Evolutionary conservation across 1,140 invertebrate genomes (phyloP), one percentile per base, ranked within the genome.

Genomic region (Acromyrmex echinatior): DNA sequence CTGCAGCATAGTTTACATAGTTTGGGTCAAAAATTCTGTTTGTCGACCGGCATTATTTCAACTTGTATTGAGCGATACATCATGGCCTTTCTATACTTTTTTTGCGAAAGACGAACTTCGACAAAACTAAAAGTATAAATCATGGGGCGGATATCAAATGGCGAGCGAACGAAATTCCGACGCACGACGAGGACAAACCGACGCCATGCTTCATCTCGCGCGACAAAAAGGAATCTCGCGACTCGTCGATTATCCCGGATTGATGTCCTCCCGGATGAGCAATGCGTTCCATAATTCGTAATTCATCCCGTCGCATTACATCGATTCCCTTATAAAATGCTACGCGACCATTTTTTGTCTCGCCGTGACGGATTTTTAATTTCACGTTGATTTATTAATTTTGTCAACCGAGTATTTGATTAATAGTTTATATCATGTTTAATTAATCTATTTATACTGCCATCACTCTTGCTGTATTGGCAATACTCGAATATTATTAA

Each of bases 121-220:
- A 89, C 88, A 74, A 90, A 90, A 90, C 89, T 90, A 90, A 90
- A 90, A 74, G 89, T 87, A 90, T 90, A 90, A 90, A 90, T 90
- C 89, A 90, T 79, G 49, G 56, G n/a, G n/a, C 31, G 58, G 89
- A 87, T 90, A 90, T 90, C 88, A 90, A 90, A 90, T 86, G 77
- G 86, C 89, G 84, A 81, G 53, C 80, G 84, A 89, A 87, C 88
- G 88, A 90, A 90, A 90, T 90, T 90, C 77, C 88, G 63, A 87
- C 78, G 86, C 45, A 74, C 70, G 80, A 84, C 80, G 80, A 74
- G 80, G 80, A 84, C 80, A 84, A 84, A 84, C 80, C 80, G 70
- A 76, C 71, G 70, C 71, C 56, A 84, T 84, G 80, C 39, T 84
- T 84, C 80, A 84, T 84, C 56, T 76, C 70, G 56, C 56, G 80